Conservation (phyloP, 2,888 invertebrate species). For the Protodeltote pygarga region DNA sequence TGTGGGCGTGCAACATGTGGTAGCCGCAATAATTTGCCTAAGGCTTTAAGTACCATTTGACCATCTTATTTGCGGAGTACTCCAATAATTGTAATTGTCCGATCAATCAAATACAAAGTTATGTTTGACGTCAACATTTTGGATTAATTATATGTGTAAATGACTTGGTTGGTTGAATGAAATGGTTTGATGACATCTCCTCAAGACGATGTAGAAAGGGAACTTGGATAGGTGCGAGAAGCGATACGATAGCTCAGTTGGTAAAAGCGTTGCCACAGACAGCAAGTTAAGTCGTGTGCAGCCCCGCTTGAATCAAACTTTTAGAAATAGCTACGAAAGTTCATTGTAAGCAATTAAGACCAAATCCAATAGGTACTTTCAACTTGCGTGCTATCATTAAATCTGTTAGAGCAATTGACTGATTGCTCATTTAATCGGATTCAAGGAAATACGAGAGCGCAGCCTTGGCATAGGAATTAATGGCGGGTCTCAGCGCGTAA, state of each 20-base stretch:
- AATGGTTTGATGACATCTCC: too few species aligned
- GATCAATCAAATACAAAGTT: conserved; percentile 7
- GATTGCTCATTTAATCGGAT: conserved; percentile 43
- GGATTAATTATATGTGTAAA: too few species aligned
- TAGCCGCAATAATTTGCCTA: conserved; percentile 41
- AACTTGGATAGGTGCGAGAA: too few species aligned
- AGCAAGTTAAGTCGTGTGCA: too few species aligned
- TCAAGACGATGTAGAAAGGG: too few species aligned
- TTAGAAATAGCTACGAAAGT: too few species aligned
- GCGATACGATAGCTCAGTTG: too few species aligned
- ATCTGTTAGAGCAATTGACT: conserved; percentile 38
- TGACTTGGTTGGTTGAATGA: too few species aligned
- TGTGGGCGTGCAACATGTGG: conserved; percentile 51
- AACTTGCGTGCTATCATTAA: conserved; percentile 35
- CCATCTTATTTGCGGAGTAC: conserved; percentile 24
- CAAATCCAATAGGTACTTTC: conserved; percentile 14
- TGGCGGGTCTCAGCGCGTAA: conserved; percentile 32
- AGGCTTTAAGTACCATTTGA: conserved; percentile 41
- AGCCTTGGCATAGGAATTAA: conserved; percentile 31
- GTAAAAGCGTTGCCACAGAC: too few species aligned
- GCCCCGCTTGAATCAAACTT: too few species aligned
- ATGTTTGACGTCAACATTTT: conserved; percentile 1
- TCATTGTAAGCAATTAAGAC: not conserved
- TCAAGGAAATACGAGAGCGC: conserved; percentile 41
- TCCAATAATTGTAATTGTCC: conserved; percentile 21